Conservation (phyloP, 1,140 invertebrate genomes). For the Macrobrachium rosenbergii region DNA sequence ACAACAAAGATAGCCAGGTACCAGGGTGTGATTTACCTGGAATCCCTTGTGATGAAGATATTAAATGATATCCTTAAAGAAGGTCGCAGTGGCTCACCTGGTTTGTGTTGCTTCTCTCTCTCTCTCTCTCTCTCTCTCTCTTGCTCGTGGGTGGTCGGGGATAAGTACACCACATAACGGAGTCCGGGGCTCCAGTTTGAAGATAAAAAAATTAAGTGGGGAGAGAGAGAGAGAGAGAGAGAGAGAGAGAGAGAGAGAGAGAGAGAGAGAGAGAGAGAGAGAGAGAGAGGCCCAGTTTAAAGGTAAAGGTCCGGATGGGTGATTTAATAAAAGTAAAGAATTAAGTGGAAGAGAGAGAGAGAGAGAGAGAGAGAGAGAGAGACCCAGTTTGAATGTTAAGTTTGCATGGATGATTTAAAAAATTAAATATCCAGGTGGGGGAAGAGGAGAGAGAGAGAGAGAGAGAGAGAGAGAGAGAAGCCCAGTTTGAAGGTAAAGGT, state of each 20-base stretch:
- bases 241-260: slow-evolving; percentile 22
- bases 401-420: neutral
- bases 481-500: neutral
- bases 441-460: slow-evolving; percentile 15
- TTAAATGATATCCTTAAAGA: too few relatives aligned
- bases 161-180: too few relatives aligned
- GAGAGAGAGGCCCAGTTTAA: neutral
- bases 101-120: too few relatives aligned
- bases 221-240: slow-evolving; percentile 18
- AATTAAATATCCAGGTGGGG: neutral
- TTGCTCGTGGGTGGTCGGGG: too few relatives aligned
- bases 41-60: too few relatives aligned
- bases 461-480: slow-evolving; percentile 1
- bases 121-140: too few relatives aligned
- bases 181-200: too few relatives aligned
- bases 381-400: neutral
- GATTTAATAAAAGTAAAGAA: neutral
- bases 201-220: too few relatives aligned
- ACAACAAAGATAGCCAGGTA: too few relatives aligned
- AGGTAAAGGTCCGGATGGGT: neutral
- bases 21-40: too few relatives aligned
- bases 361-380: slow-evolving; percentile 20
- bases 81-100: too few relatives aligned
- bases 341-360: neutral
- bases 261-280: slow-evolving; percentile 22